Evolutionary conservation across 2,797 vertebrate genomes (phyloP).

Genomic region (Rhinatrema bivittatum): DNA sequence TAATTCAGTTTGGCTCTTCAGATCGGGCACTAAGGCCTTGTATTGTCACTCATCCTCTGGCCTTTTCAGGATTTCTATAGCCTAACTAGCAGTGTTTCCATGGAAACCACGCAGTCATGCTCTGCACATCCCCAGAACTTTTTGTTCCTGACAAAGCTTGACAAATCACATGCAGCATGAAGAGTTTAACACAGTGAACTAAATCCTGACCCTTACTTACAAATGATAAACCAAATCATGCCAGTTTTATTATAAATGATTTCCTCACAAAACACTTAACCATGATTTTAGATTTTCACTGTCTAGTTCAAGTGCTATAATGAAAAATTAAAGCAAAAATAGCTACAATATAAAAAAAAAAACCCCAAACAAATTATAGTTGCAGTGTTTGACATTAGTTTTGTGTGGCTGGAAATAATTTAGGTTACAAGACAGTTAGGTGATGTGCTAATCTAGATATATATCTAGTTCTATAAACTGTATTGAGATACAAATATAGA

Average conservation of each 20-base stretch:
- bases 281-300: too few relatives aligned
- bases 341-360: conserved; percentile 28
- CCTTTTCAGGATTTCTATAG: conserved; percentile 81
- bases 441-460: too few relatives aligned
- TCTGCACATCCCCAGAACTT: conserved; percentile 73
- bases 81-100: conserved; percentile 91
- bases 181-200: conserved; percentile 82
- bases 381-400: conserved; percentile 9
- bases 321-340: conserved; percentile 8
- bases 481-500: too few relatives aligned
- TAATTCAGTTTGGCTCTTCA: conserved; percentile 91
- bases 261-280: conserved; percentile 66
- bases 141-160: conserved; percentile 94
- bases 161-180: conserved; percentile 91
- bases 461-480: too few relatives aligned
- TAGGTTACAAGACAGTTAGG: too few relatives aligned
- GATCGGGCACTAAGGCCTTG: conserved; percentile 81
- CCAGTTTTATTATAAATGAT: conserved; percentile 66
- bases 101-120: conserved; percentile 87
- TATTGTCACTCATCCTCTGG: conserved; percentile 92
- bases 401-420: conserved; percentile 25
- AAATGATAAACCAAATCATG: conserved; percentile 72
- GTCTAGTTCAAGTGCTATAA: too few relatives aligned
- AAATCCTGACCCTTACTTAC: conserved; percentile 71
- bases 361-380: conserved; percentile 6